phyloP scores from a whole-genome alignment of 2,888 invertebrate genomes.

The Agrenia bidenticulata region DNA sequence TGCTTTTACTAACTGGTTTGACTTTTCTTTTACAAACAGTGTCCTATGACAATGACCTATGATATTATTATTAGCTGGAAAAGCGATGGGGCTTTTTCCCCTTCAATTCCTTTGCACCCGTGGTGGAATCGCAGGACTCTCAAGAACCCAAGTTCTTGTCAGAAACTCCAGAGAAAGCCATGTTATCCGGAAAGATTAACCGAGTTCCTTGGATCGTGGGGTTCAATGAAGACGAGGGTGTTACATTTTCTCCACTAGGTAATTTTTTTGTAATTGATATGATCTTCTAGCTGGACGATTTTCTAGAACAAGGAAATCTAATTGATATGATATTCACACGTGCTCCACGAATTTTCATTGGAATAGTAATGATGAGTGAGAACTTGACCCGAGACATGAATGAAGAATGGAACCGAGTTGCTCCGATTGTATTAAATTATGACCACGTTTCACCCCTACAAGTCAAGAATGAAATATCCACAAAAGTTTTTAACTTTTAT shows the following conservation, averaged over 20 bases:
- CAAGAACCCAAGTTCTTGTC: constrained; percentile 10
- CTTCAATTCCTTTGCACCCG: constrained; percentile 16
- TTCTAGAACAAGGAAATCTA: neutral
- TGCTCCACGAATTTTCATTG: neutral
- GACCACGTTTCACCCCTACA: neutral
- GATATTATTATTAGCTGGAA: too few relatives aligned
- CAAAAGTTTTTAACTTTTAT: constrained; percentile 18
- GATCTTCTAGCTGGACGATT: too few relatives aligned
- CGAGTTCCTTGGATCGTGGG: constrained; percentile 31
- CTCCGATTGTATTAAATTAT: constrained; percentile 23
- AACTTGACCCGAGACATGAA: constrained; percentile 18
- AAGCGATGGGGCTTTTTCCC: neutral
- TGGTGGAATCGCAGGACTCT: constrained; percentile 6
- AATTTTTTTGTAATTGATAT: neutral
- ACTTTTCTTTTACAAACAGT: too few relatives aligned
- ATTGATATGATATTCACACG: neutral
- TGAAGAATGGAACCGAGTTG: constrained; percentile 14
- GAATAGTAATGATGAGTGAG: constrained; percentile 19
- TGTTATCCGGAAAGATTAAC: constrained; percentile 18
- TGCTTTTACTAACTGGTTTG: too few relatives aligned
- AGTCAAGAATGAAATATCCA: constrained; percentile 9
- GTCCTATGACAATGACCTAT: too few relatives aligned
- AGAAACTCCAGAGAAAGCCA: constrained; percentile 9
- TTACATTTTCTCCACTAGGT: neutral
- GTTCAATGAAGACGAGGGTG: constrained; percentile 30